Evolutionary conservation across 92 coral and sea anemone genomes (phyloP).

Genomic region (Porites lobata): DNA sequence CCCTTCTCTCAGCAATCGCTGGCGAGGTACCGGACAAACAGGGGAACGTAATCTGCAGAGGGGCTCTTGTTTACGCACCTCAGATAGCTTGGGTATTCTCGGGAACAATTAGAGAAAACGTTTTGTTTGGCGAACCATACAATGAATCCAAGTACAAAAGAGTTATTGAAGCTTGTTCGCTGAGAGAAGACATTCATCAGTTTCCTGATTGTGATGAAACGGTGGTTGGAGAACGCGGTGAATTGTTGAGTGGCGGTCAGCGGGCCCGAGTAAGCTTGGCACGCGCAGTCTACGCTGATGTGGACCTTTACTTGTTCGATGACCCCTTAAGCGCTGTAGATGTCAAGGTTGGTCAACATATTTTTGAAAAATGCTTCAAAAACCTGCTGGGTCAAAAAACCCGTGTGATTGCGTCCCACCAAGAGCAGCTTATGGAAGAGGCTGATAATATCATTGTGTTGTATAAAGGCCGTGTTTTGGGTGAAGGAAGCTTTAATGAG

Average conservation of each 20-base stretch:
- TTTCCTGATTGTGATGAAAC: neutral
- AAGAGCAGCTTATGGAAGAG: neutral
- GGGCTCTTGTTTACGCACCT: neutral
- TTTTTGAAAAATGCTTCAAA: slow-evolving; percentile 2
- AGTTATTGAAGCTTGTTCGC: neutral
- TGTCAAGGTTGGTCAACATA: slow-evolving; percentile 1
- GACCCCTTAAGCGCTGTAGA: slow-evolving; percentile 33
- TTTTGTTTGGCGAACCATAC: neutral
- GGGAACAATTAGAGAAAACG: slow-evolving; percentile 1
- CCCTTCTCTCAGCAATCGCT: slow-evolving; percentile 28
- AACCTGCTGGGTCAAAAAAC: neutral
- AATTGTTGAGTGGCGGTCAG: slow-evolving; percentile 21
- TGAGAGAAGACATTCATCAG: neutral
- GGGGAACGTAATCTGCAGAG: neutral
- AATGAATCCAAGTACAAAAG: neutral
- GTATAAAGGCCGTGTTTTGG: neutral
- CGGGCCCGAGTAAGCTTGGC: slow-evolving; percentile 27
- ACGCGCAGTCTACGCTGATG: slow-evolving; percentile 15
- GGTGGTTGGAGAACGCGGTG: slow-evolving; percentile 1
- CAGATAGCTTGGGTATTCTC: slow-evolving; percentile 15
- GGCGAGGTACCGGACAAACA: neutral
- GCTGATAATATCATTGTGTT: neutral
- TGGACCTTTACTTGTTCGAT: slow-evolving; percentile 3
- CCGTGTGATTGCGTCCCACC: neutral
- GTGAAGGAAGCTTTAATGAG: neutral